These are phyloP conservation scores for Platyscapa corneri DNA, from an alignment of 1,140 invertebrate genomes.

Conservation along the genomic window DNA sequence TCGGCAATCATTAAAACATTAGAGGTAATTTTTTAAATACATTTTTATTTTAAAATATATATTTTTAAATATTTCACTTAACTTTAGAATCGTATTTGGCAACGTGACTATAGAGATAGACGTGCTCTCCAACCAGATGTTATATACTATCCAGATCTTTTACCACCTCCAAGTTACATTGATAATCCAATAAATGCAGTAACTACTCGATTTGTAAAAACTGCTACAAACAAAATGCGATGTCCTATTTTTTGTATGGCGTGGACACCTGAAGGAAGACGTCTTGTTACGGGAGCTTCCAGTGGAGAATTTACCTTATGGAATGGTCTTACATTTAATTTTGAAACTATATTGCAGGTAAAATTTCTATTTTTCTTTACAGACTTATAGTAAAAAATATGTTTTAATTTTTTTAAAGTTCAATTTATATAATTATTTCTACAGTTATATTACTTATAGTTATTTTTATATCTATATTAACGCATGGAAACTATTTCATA, in stretches of 20 bases:
- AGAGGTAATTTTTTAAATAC: conserved; percentile 78
- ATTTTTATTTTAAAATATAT: background rate
- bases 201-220: conserved; percentile 96
- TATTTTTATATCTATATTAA: too few species aligned
- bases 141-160: conserved; percentile 90
- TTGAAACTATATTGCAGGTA: conserved; percentile 98
- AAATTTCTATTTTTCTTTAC: background rate
- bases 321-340: conserved; percentile 99
- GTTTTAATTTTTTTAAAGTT: too few species aligned
- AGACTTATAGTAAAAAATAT: background rate
- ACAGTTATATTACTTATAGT: too few species aligned
- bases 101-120: conserved; percentile 91
- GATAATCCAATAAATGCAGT: conserved; percentile 98
- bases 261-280: conserved; percentile 98
- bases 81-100: conserved; percentile 91
- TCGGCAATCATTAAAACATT: conserved; percentile 94
- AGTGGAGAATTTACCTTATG: conserved; percentile 99
- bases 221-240: conserved; percentile 99
- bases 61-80: background rate
- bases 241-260: conserved; percentile 99
- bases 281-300: conserved; percentile 98
- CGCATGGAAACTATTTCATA: too few species aligned
- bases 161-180: conserved; percentile 90
- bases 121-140: conserved; percentile 92
- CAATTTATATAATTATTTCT: too few species aligned